Percentiles rank a stretch among this genome's conserved stretches.
Evolutionary conservation across 2,888 invertebrate genomes (phyloP).

Genomic region (Macrophya annulata): DNA sequence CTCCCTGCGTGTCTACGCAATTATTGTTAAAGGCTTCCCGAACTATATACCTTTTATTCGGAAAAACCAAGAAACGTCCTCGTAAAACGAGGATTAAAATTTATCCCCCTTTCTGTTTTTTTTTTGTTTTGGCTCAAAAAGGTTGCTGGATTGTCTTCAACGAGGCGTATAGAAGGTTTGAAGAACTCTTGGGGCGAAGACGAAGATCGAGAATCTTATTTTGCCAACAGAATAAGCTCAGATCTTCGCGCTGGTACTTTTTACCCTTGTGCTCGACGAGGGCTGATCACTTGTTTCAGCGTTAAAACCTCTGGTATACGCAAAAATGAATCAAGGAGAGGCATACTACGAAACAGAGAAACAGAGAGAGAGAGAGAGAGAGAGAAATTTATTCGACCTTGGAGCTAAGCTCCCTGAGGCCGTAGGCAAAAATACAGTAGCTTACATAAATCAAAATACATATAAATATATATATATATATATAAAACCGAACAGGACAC

Average conservation of each 20-base stretch:
- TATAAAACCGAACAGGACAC: too few relatives aligned
- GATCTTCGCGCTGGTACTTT: background rate
- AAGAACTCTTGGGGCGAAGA: background rate
- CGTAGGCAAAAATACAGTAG: too few relatives aligned
- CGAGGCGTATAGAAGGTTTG: background rate
- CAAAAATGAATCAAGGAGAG: background rate
- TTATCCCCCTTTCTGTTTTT: background rate
- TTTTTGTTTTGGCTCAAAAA: background rate
- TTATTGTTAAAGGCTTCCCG: background rate
- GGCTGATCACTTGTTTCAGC: constrained; percentile 8
- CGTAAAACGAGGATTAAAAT: constrained; percentile 21
- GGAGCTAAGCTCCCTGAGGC: too few relatives aligned
- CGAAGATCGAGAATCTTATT: constrained; percentile 7
- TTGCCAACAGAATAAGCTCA: background rate
- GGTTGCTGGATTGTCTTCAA: constrained; percentile 14
- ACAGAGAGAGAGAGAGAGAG: background rate
- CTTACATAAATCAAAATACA: too few relatives aligned
- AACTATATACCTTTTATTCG: background rate
- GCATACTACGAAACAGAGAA: background rate
- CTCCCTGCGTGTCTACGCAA: background rate
- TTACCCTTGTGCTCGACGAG: background rate
- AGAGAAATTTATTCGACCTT: too few relatives aligned
- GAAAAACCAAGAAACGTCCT: constrained; percentile 20
- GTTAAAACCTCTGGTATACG: background rate
- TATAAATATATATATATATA: too few relatives aligned